Conservation (phyloP, 2,113 vertebrate genomes). For the Stercorarius parasiticus region DNA sequence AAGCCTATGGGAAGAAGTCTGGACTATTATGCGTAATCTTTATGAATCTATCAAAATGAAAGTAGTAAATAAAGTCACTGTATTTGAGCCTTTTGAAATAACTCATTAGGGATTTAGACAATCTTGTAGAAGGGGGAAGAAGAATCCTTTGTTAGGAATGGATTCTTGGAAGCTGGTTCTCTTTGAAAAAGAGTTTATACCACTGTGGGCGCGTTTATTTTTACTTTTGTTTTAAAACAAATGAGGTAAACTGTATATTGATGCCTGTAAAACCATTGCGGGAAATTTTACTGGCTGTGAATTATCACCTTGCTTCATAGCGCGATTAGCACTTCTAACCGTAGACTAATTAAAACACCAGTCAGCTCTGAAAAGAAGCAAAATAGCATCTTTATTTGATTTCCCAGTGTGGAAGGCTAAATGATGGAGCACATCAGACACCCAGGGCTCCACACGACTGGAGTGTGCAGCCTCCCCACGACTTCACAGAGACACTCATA, state of each 20-base stretch:
- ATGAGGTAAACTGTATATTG: slow-evolving; percentile 12
- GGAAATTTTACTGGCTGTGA: slow-evolving; percentile 67
- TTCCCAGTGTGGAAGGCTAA: slow-evolving; percentile 26
- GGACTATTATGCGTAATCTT: neutral
- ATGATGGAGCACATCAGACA: neutral
- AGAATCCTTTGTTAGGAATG: neutral
- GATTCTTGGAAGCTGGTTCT: neutral
- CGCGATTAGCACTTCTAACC: slow-evolving; percentile 66
- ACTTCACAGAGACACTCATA: neutral
- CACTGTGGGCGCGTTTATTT: neutral
- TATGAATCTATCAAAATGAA: neutral
- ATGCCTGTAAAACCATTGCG: slow-evolving; percentile 26
- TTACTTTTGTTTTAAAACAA: neutral
- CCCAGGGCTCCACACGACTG: neutral
- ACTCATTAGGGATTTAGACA: neutral
- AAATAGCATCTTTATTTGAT: slow-evolving; percentile 61
- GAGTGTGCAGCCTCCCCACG: neutral
- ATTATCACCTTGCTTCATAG: slow-evolving; percentile 49
- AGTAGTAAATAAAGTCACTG: neutral
- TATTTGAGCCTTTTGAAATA: neutral
- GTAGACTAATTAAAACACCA: slow-evolving; percentile 74
- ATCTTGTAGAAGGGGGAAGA: neutral
- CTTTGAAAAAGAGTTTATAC: neutral
- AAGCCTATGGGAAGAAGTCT: neutral
- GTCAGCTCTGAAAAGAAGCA: slow-evolving; percentile 61